phyloP scores from a whole-genome alignment of 2,797 vertebrate species.

The Nyctibius grandis region DNA sequence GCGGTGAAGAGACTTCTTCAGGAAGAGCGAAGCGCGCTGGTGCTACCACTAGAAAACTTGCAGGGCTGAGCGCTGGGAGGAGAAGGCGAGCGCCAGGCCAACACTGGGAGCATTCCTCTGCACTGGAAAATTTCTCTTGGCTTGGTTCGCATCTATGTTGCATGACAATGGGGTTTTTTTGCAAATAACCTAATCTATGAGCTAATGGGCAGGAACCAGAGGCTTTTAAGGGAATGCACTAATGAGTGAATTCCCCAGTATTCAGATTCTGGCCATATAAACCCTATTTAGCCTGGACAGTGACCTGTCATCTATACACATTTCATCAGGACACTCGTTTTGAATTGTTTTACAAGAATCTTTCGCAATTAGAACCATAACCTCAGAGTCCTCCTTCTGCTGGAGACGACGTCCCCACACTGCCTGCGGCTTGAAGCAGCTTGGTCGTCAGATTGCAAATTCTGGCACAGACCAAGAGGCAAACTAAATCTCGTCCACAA shows the following conservation, averaged over 20 bases:
- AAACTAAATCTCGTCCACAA: not conserved
- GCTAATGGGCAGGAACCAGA: constrained; percentile 10
- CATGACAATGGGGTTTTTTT: not conserved
- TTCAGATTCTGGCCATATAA: not conserved
- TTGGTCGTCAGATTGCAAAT: constrained; percentile 12
- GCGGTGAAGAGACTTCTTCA: not conserved
- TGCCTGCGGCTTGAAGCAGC: not conserved
- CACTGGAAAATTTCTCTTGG: constrained; percentile 20
- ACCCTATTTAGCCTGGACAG: not conserved
- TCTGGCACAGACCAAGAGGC: not conserved
- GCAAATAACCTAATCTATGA: not conserved
- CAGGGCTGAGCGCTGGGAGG: not conserved
- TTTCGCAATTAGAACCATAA: constrained; percentile 34
- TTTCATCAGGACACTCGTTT: constrained; percentile 13
- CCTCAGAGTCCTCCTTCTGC: not conserved
- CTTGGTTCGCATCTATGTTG: not conserved
- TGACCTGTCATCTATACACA: not conserved
- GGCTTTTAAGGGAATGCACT: not conserved
- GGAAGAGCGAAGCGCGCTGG: not conserved
- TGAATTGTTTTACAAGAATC: constrained; percentile 33
- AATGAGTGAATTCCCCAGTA: constrained; percentile 26
- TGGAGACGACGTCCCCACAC: not conserved
- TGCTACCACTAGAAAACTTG: not conserved
- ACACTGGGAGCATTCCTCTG: not conserved
- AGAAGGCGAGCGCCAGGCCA: not conserved